These are phyloP conservation scores for Battus philenor DNA, from an alignment of 1,140 invertebrate species.

Conservation along the genomic window DNA sequence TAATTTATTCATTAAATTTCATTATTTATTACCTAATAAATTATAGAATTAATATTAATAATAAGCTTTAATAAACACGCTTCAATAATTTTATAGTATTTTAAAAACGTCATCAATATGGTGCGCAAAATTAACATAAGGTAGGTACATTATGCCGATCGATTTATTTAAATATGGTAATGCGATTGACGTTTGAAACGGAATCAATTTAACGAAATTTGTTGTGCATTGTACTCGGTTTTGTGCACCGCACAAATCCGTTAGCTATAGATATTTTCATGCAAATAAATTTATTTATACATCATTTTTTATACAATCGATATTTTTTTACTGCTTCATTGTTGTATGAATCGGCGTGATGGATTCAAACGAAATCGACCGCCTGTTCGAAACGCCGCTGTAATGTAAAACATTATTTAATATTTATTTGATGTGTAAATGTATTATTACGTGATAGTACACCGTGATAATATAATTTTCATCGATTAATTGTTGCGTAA, in stretches of 20 bases:
- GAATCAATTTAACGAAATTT: slow-evolving; percentile 46
- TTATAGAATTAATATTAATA: too few relatives aligned
- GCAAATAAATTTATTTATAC: slow-evolving; percentile 43
- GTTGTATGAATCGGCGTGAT: slow-evolving; percentile 37
- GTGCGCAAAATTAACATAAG: slow-evolving; percentile 1
- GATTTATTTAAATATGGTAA: slow-evolving; percentile 44
- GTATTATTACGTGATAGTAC: background rate
- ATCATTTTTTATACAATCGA: slow-evolving; percentile 27
- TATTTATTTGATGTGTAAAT: slow-evolving; percentile 9
- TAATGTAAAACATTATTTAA: slow-evolving; percentile 14
- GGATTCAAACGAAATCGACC: slow-evolving; percentile 33
- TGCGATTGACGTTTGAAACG: slow-evolving; percentile 42
- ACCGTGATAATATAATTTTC: too few relatives aligned
- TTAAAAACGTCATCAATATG: background rate
- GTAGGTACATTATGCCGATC: slow-evolving; percentile 19
- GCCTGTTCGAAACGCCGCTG: slow-evolving; percentile 18
- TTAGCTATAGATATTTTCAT: slow-evolving; percentile 53
- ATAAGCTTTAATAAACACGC: too few relatives aligned
- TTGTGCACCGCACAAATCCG: slow-evolving; percentile 52
- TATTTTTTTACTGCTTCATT: slow-evolving; percentile 40
- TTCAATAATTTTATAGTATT: slow-evolving; percentile 5
- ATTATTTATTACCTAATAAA: too few relatives aligned
- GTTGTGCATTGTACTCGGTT: slow-evolving; percentile 46
- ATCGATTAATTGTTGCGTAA: too few relatives aligned
- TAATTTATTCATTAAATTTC: too few relatives aligned